phyloP scores from a whole-genome alignment of 2,888 invertebrate species.

The Onthophagus sagittarius region DNA sequence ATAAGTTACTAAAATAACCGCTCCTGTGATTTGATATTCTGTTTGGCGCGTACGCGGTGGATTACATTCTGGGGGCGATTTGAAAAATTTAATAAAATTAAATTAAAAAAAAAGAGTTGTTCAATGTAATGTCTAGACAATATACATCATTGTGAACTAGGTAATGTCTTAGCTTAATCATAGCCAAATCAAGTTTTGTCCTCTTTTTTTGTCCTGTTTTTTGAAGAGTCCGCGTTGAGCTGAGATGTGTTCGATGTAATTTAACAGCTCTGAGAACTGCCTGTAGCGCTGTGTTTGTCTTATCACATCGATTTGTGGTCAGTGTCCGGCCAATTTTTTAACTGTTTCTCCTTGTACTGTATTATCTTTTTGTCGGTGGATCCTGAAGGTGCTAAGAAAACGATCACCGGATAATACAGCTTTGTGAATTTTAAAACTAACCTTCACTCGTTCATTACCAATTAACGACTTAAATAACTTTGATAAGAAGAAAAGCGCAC shows the following conservation, averaged over 20 bases:
- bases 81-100: neutral
- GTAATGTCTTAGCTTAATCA: slow-evolving; percentile 11
- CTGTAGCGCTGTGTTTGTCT: slow-evolving; percentile 11
- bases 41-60: neutral
- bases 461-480: neutral
- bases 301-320: slow-evolving; percentile 1
- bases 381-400: neutral
- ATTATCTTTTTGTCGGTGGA: neutral
- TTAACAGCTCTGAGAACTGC: slow-evolving; percentile 9
- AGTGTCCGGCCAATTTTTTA: slow-evolving; percentile 11
- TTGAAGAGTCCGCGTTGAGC: neutral
- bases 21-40: slow-evolving; percentile 4
- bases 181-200: neutral
- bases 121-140: slow-evolving; percentile 12
- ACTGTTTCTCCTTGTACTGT: neutral
- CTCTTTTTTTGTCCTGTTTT: neutral
- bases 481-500: neutral
- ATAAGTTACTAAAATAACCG: slow-evolving; percentile 3
- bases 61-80: neutral
- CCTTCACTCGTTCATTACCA: neutral
- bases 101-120: slow-evolving; percentile 2
- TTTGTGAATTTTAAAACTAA: neutral
- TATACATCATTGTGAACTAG: slow-evolving; percentile 10
- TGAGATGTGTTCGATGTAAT: neutral
- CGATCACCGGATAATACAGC: neutral